Base-by-base conservation (phyloP, 1,140 invertebrate genomes). In the Lepidostoma basale region DNA sequence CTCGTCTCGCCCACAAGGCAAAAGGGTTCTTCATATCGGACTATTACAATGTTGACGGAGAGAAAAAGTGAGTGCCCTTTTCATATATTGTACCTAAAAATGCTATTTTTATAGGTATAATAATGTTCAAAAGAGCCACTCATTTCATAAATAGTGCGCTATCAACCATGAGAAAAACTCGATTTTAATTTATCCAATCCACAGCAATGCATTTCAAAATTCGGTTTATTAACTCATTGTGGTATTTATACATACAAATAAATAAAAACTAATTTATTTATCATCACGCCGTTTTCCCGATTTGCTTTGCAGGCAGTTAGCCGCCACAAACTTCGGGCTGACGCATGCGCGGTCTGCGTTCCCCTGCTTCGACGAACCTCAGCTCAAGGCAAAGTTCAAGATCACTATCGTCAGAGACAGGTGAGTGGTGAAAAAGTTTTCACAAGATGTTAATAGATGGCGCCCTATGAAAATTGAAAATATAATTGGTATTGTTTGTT, bases 321-420 rank as follows among this genome's bases (percentile, higher is more conserved):
- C 95, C 0, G 93, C 96, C 3, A 98, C 97, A 0, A 93, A 98
- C 76, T 99, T 99, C 77, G 93, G 98, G 79, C 90, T 97, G 52
- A 97, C 95, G 4, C 93, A 94, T 71, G 97, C 97, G 0, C 85
- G 97, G 14, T 89, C 91, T 63, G 95, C 96, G 0, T 99, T 99
- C 77, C 97, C 97, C 0, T 98, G 96, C 77, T 95, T 98, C 74
- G 97, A 99, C 78, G 97, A 99, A 74, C 97, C 97, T 0, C 92
- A 96, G 54, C 90, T 98, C 65, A 94, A 98, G 77, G 96, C 97
- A 0, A 90, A 89, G 49, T 99, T 98, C 82, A 91, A 91, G 76
- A 86, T 97, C 45, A 93, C 92, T 4, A 93, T 96, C 67, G 92
- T 95, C 52, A 87, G 94, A 71, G 92, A 95, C 75, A 76, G 81